Evolutionary conservation across 1,140 invertebrate genomes (phyloP).

Genomic region (Ceratina calcarata): DNA sequence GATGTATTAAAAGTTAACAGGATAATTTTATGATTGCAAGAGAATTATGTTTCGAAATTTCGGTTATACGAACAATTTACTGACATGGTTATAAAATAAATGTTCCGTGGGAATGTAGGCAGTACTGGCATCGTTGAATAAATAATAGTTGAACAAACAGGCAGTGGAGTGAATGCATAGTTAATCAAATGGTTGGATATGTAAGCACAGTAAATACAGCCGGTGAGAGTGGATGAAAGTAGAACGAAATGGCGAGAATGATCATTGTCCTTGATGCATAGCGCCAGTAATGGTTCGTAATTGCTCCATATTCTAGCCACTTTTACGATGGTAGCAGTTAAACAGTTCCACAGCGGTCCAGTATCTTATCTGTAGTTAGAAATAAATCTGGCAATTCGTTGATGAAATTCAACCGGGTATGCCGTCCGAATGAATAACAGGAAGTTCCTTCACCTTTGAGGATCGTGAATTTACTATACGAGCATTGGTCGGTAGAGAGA

Average conservation of each 20-base stretch:
- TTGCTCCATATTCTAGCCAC: conserved; percentile 23
- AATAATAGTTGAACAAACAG: background rate
- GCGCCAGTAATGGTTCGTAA: conserved; percentile 2
- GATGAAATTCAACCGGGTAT: no score
- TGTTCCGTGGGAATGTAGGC: background rate
- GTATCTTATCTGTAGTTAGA: no score
- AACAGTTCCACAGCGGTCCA: no score
- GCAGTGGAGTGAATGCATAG: background rate
- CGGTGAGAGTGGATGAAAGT: no score
- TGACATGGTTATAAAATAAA: no score
- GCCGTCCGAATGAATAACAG: background rate
- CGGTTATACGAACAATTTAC: no score
- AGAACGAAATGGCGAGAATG: background rate
- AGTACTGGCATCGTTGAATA: background rate
- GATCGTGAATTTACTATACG: conserved; percentile 25
- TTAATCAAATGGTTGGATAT: background rate
- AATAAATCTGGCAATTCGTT: no score
- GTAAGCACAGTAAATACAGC: background rate
- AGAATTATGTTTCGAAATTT: no score
- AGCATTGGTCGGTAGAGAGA: conserved; percentile 5
- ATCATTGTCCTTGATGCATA: conserved; percentile 26
- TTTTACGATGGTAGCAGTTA: background rate
- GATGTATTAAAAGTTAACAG: no score
- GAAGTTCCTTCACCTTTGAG: background rate
- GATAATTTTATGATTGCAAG: no score